These are phyloP conservation scores for Ceratina australensis DNA, from an alignment of 1,140 invertebrate species.

Conservation along the genomic window DNA sequence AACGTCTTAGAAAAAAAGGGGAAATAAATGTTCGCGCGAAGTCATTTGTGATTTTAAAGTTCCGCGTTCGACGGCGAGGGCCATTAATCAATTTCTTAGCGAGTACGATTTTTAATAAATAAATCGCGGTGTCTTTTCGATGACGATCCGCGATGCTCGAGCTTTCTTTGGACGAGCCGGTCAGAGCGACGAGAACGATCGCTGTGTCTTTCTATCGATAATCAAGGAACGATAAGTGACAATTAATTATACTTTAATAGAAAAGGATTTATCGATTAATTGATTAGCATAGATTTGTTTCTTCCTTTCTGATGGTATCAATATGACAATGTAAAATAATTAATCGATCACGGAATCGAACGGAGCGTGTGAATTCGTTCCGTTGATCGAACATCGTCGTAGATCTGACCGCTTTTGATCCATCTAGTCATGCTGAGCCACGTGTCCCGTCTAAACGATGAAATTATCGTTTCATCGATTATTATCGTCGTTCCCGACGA, in stretches of 20 bases:
- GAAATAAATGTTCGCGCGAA: not conserved
- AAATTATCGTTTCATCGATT: slow-evolving; percentile 19
- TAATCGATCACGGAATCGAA: no score
- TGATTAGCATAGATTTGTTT: slow-evolving; percentile 7
- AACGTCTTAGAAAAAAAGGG: not conserved
- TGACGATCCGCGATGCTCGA: not conserved
- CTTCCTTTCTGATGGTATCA: no score
- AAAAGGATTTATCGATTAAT: not conserved
- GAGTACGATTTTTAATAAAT: slow-evolving; percentile 27
- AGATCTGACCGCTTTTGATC: slow-evolving; percentile 41
- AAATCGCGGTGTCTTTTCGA: slow-evolving; percentile 2
- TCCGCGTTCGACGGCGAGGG: not conserved
- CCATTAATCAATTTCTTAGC: slow-evolving; percentile 12
- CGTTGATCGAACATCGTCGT: not conserved
- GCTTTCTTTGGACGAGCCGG: slow-evolving; percentile 46
- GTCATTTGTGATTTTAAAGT: not conserved
- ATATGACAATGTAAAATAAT: not conserved
- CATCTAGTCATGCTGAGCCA: slow-evolving; percentile 63
- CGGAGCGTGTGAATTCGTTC: not conserved
- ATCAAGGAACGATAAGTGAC: slow-evolving; percentile 2
- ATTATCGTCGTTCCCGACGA: not conserved
- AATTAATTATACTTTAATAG: not conserved
- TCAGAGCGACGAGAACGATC: slow-evolving; percentile 32
- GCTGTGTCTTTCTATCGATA: slow-evolving; percentile 54
- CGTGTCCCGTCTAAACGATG: slow-evolving; percentile 32